These are phyloP conservation scores for Ophion ellenae DNA, from an alignment of 2,888 invertebrate genomes.

Conservation along the genomic window DNA sequence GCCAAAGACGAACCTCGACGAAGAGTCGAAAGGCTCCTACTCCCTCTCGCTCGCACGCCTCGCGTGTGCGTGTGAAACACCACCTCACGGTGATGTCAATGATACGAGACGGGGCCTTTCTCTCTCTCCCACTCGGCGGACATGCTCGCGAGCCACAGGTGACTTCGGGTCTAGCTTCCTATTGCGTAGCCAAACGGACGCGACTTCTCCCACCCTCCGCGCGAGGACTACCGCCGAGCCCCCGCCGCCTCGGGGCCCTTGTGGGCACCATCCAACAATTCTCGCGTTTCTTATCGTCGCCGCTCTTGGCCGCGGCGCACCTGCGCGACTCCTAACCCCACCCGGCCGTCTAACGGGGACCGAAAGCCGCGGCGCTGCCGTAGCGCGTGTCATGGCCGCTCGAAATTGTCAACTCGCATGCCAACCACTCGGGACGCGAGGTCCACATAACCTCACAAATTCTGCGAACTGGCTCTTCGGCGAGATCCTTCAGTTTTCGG, in stretches of 20 bases:
- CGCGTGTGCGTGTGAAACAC: conserved; percentile 10
- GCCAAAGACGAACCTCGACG: conserved; percentile 60
- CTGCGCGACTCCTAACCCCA: not conserved
- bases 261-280: not conserved
- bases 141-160: not conserved
- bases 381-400: not conserved
- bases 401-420: not conserved
- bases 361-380: not conserved
- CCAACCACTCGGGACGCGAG: too few species aligned
- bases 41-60: conserved; percentile 10
- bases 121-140: conserved; percentile 7
- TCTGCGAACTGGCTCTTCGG: not conserved
- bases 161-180: conserved; percentile 30
- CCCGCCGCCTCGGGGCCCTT: not conserved
- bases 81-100: conserved; percentile 20
- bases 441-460: not conserved
- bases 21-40: conserved; percentile 80
- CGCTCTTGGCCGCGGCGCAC: not conserved
- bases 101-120: conserved; percentile 35
- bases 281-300: not conserved
- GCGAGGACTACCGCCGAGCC: conserved; percentile 2
- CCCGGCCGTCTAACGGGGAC: not conserved
- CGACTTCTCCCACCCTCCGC: not conserved
- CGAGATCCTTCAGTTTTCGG: not conserved
- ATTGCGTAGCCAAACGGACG: conserved; percentile 8